Evolutionary conservation across 2,888 invertebrate genomes (phyloP), one percentile per base, ranked within the genome.

Genomic region (Didymodactylos carnosus): DNA sequence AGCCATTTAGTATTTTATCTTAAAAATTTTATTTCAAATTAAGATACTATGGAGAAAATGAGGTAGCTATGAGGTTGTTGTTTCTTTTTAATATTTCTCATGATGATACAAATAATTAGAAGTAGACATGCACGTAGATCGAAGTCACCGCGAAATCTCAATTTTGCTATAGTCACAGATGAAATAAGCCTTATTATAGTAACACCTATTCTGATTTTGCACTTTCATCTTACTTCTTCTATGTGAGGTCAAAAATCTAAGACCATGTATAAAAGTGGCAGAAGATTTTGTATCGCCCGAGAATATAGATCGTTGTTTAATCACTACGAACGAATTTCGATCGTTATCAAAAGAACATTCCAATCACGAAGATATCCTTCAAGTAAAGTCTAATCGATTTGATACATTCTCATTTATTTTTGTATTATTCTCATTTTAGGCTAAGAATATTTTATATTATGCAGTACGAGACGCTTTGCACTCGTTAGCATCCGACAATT

Each of bases 281-380:
- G 94, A 94, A 83, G 95, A 97, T 84, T 97, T 97, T 85, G 95
- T 97, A 0, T 94, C 95, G 6, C 95, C 95, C 0, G 95, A 97
- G 84, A 94, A 95, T 83, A 90, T 97, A 35, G 90, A 91, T 62
- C 92, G 94, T 80, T 97, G 95, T 85, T 94, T 95, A 86, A 90
- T 91, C 82, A 86, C 97, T 78, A 94, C 94, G 35, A 92, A 94
- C 81, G 94, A 97, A 85, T 95, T 97, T 86, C 88, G 95, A 6
- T 89, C 90, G 73, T 86, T 97, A 76, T 92, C 93, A 25, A 91
- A 92, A 80, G 90, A 90, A 76, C 95, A 95, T 85, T 89, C 91
- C 77, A 95, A 97, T 85, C 94, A 94, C 84, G 95, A 97, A 84
- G 97, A 97, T 85, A 97, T 97, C 83, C 86, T 97, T 76, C 84